Conservation (phyloP, 2,113 vertebrate species). For the Petrocephalus microphthalmus region DNA sequence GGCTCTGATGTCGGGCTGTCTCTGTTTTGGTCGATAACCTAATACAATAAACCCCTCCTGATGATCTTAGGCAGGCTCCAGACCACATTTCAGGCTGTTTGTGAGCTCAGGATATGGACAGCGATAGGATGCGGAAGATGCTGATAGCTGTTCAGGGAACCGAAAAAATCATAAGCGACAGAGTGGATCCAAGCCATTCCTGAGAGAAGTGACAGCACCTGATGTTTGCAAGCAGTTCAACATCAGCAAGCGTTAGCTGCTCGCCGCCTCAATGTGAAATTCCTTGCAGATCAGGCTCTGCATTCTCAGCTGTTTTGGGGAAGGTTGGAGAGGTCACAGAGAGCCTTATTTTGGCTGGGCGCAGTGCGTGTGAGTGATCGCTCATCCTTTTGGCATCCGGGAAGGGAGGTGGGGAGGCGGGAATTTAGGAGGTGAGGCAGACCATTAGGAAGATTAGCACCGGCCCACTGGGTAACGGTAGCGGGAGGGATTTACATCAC, state of each 20-base stretch:
- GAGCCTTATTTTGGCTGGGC: not conserved
- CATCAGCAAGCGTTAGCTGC: not conserved
- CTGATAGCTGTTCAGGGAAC: not conserved
- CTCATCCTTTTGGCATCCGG: not conserved
- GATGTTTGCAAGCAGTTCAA: not conserved
- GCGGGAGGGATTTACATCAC: slow-evolving; percentile 1
- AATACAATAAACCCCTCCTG: slow-evolving; percentile 1
- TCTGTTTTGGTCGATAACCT: slow-evolving; percentile 3
- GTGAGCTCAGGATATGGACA: not conserved
- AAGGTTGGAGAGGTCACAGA: not conserved
- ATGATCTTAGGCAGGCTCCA: slow-evolving; percentile 11
- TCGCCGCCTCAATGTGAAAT: not conserved
- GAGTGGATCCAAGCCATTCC: not conserved
- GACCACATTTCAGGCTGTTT: not conserved
- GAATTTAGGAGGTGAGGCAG: not conserved
- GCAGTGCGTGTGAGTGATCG: not conserved
- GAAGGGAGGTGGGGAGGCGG: not conserved
- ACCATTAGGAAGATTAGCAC: not conserved
- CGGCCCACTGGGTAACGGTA: not conserved
- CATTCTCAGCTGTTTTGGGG: not conserved
- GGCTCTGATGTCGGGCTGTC: not conserved
- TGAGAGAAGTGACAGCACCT: not conserved
- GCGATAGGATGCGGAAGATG: not conserved
- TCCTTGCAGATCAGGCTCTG: not conserved
- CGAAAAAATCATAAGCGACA: not conserved